phyloP scores from a whole-genome alignment of 2,113 vertebrate genomes.

The Nasalis larvatus region DNA sequence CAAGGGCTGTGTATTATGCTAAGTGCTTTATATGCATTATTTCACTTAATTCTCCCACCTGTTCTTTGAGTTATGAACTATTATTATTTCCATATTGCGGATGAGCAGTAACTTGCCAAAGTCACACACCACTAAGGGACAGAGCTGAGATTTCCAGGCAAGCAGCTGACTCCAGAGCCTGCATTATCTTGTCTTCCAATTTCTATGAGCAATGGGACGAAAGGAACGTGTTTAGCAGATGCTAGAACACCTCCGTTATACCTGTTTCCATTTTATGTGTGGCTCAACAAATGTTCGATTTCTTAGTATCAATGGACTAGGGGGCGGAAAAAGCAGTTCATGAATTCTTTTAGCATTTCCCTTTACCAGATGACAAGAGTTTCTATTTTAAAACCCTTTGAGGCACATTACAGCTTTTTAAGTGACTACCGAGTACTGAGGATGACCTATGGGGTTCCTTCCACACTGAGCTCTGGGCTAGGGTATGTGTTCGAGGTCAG shows the following conservation, averaged over 20 bases:
- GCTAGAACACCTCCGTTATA: background rate
- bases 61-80: background rate
- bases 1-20: background rate
- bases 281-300: background rate
- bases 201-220: background rate
- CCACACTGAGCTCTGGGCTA: background rate
- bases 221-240: background rate
- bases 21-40: constrained; percentile 1
- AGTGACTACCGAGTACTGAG: background rate
- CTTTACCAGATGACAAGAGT: background rate
- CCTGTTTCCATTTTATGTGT: too few relatives aligned
- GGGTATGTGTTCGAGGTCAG: too few relatives aligned
- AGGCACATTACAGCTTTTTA: background rate
- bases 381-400: background rate
- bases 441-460: background rate
- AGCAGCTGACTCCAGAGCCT: background rate
- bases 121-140: background rate
- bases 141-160: background rate
- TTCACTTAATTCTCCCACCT: background rate
- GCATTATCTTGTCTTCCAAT: background rate
- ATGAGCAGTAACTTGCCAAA: background rate
- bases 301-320: background rate
- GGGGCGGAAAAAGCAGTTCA: background rate
- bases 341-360: background rate
- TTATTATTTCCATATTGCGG: background rate